phyloP scores from a whole-genome alignment of 2,113 vertebrate genomes.

The Rhabdornis inornatus region DNA sequence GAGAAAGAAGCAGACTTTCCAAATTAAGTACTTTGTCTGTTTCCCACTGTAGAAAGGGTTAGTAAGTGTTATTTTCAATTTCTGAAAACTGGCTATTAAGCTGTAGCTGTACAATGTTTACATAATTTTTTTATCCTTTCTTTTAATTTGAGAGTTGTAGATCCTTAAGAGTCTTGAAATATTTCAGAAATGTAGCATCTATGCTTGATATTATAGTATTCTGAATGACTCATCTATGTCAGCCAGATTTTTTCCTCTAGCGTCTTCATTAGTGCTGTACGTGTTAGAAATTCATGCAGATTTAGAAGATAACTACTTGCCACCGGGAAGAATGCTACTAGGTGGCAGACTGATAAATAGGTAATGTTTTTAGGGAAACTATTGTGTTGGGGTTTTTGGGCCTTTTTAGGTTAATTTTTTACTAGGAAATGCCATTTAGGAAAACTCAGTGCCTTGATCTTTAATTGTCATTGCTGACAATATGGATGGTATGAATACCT shows the following conservation, averaged over 20 bases:
- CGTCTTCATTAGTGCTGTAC: neutral
- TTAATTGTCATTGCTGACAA: neutral
- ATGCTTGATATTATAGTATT: neutral
- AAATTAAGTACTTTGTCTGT: neutral
- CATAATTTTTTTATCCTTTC: neutral
- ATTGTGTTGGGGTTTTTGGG: rapidly evolving
- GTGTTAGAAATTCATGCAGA: neutral
- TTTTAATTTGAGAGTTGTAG: neutral
- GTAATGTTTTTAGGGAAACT: neutral
- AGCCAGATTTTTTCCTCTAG: neutral
- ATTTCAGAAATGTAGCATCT: neutral
- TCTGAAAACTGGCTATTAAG: neutral
- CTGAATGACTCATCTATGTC: neutral
- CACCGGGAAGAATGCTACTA: neutral
- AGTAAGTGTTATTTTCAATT: neutral
- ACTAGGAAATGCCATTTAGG: neutral
- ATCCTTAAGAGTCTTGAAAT: neutral
- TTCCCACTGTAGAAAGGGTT: neutral
- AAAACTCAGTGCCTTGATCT: neutral
- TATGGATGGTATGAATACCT: neutral
- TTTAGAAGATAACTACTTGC: neutral
- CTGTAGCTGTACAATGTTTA: neutral
- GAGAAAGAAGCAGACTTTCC: neutral
- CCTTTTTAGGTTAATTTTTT: neutral
- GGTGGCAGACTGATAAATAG: neutral